These are phyloP conservation scores for Thymelicus lineola DNA, from an alignment of 2,888 invertebrate species.

Conservation along the genomic window DNA sequence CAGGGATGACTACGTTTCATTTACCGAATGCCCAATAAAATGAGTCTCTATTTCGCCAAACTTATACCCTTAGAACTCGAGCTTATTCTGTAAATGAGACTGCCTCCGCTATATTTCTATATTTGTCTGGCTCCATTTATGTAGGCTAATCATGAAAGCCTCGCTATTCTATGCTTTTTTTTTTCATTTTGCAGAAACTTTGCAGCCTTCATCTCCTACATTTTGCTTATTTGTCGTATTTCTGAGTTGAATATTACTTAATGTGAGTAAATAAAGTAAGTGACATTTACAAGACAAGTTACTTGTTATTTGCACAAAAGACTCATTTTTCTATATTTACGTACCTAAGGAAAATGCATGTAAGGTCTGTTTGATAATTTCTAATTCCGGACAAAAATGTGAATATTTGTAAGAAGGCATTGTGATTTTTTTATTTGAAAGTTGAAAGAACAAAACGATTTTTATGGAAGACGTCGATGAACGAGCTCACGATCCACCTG, in stretches of 20 bases:
- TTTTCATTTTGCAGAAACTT: slow-evolving; percentile 22
- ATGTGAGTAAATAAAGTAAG: background rate
- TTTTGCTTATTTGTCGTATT: slow-evolving; percentile 15
- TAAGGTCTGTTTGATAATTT: no score
- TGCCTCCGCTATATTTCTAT: slow-evolving; percentile 18
- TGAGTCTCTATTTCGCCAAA: slow-evolving; percentile 13
- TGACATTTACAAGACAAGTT: background rate
- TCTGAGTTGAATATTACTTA: background rate
- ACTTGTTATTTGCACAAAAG: background rate
- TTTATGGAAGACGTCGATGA: no score
- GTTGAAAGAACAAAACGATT: no score
- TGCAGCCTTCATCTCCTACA: slow-evolving; percentile 5
- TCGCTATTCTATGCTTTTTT: slow-evolving; percentile 17
- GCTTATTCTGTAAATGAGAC: slow-evolving; percentile 16
- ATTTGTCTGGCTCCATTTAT: slow-evolving; percentile 17
- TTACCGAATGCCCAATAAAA: slow-evolving; percentile 43
- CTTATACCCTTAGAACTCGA: slow-evolving; percentile 11
- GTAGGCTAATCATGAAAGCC: slow-evolving; percentile 22
- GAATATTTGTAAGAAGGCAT: no score
- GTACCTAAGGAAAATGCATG: no score
- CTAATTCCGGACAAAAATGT: no score
- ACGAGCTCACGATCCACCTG: no score
- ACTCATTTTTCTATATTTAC: no score
- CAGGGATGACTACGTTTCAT: slow-evolving; percentile 48
- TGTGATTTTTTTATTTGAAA: no score